A percentile compares a stretch with the other conserved stretches of the same genome.
Conservation (phyloP, 2,113 vertebrate species). For the Alces alces region DNA sequence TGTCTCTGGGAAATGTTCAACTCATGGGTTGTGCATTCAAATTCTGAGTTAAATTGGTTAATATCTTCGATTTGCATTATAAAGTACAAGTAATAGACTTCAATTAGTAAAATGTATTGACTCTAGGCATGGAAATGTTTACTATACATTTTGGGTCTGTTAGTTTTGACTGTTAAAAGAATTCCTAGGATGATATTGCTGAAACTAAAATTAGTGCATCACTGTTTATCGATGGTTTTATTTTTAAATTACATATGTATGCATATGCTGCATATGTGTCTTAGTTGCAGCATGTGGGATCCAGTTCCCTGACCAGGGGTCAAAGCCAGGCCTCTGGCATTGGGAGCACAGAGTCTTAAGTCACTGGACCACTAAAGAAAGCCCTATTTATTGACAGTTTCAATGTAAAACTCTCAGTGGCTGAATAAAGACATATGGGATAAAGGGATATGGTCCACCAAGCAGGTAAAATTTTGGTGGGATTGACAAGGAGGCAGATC, state of each 20-base stretch:
- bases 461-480: not conserved
- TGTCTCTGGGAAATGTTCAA: constrained; percentile 51
- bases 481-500: not conserved
- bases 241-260: not conserved
- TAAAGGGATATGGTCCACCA: not conserved
- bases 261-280: rapidly evolving
- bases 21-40: constrained; percentile 4
- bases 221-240: not conserved
- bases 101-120: not conserved
- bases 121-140: not conserved
- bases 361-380: not conserved
- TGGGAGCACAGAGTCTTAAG: not conserved
- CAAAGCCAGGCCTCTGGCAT: not conserved
- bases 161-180: not conserved
- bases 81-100: not conserved
- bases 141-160: not conserved
- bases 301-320: not conserved
- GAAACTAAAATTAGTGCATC: not conserved
- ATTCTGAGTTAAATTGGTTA: not conserved
- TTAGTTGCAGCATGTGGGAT: not conserved
- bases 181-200: not conserved
- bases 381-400: not conserved
- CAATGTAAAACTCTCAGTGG: not conserved
- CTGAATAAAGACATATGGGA: not conserved
- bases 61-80: not conserved